These are phyloP conservation scores for Lepus americanus DNA, from an alignment of 2,113 vertebrate species.

Conservation along the genomic window DNA sequence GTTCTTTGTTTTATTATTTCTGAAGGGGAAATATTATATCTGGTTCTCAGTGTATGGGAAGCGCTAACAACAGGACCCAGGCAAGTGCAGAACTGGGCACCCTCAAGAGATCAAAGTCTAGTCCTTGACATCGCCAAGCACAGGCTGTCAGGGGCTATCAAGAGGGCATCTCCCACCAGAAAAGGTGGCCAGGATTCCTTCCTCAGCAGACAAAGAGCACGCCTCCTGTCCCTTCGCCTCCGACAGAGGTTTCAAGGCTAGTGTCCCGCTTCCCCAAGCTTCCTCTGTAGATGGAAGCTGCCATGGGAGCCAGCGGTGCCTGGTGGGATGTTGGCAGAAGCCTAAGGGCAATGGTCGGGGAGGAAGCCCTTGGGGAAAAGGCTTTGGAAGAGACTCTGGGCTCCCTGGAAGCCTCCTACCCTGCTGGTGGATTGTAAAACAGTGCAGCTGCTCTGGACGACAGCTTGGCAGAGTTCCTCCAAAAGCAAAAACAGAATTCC, in stretches of 20 bases:
- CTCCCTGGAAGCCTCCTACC: neutral
- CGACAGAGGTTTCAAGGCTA: neutral
- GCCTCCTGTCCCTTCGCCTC: neutral
- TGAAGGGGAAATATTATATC: slow-evolving; percentile 49
- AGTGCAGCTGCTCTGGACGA: slow-evolving; percentile 2
- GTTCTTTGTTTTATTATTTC: slow-evolving; percentile 65
- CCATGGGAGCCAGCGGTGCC: neutral
- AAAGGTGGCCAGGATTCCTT: neutral
- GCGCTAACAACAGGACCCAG: neutral
- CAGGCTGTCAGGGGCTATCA: neutral
- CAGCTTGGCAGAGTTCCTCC: neutral
- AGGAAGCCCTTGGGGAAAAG: slow-evolving; percentile 4
- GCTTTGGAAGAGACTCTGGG: neutral
- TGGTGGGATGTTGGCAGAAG: neutral
- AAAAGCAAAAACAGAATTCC: neutral
- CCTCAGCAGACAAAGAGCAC: neutral
- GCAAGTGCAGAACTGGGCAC: neutral
- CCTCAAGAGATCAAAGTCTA: neutral
- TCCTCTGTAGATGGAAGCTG: neutral
- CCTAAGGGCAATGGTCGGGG: fast-evolving
- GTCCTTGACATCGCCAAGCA: neutral
- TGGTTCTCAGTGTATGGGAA: slow-evolving; percentile 4
- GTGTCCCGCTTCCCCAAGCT: neutral
- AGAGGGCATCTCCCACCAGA: neutral
- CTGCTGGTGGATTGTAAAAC: neutral